These are phyloP conservation scores for Aplysina aerophoba DNA, from an alignment of 37 sponge, comb jelly and placozoan species.

Conservation along the genomic window DNA sequence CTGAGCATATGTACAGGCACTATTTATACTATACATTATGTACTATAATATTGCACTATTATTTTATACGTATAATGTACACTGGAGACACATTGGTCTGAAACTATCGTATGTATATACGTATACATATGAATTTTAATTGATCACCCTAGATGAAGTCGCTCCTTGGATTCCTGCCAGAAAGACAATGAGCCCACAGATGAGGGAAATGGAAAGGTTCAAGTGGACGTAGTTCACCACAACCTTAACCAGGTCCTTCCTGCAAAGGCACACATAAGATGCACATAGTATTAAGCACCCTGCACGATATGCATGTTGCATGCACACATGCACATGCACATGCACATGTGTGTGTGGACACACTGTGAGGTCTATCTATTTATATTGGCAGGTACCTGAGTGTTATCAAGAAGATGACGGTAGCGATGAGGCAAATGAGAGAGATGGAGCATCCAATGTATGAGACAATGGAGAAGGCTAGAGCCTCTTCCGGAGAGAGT, in stretches of 20 bases:
- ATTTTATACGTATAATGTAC: too few species aligned
- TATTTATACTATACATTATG: background rate
- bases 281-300: background rate
- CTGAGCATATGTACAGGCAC: background rate
- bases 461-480: slow-evolving; percentile 49
- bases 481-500: background rate
- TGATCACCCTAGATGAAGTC: slow-evolving; percentile 11
- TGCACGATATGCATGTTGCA: background rate
- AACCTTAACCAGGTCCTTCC: background rate
- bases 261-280: background rate
- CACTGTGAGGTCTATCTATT: background rate
- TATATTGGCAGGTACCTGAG: slow-evolving; percentile 51
- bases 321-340: background rate
- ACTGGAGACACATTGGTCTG: too few species aligned
- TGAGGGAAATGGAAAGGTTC: slow-evolving; percentile 38
- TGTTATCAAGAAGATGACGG: slow-evolving; percentile 54
- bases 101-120: too few species aligned
- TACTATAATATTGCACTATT: too few species aligned
- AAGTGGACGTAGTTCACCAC: slow-evolving; percentile 28
- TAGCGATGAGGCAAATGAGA: slow-evolving; percentile 46
- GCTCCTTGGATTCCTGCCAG: slow-evolving; percentile 20
- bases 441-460: slow-evolving; percentile 75
- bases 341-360: background rate
- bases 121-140: too few species aligned
- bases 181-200: slow-evolving; percentile 26